Percentiles rank a stretch among this genome's conserved stretches.
These are phyloP conservation scores for Cenopis cana DNA, from an alignment of 2,888 invertebrate species.

Conservation along the genomic window DNA sequence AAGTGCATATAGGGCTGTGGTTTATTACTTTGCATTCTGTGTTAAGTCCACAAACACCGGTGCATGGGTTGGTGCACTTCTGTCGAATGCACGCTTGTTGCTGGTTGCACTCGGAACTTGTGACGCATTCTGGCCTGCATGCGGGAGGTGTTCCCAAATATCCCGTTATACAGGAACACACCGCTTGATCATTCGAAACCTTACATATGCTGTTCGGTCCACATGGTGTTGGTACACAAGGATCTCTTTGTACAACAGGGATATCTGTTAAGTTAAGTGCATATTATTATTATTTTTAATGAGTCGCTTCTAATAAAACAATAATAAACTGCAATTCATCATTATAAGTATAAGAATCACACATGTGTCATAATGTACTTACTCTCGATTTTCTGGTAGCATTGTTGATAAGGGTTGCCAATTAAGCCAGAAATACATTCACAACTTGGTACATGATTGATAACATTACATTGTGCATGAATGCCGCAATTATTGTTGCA, in stretches of 20 bases:
- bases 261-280: slow-evolving; percentile 59
- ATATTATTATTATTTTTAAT: background rate
- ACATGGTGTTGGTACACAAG: slow-evolving; percentile 91
- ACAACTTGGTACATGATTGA: slow-evolving; percentile 89
- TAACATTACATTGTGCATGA: slow-evolving; percentile 89
- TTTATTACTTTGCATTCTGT: slow-evolving; percentile 89
- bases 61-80: slow-evolving; percentile 89
- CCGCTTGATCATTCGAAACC: slow-evolving; percentile 88
- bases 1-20: slow-evolving; percentile 90
- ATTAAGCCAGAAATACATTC: slow-evolving; percentile 86
- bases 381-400: slow-evolving; percentile 75
- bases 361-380: background rate
- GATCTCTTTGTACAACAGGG: slow-evolving; percentile 74
- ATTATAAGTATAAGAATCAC: background rate
- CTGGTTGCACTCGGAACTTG: slow-evolving; percentile 87
- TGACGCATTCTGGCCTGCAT: slow-evolving; percentile 87
- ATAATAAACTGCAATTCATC: background rate
- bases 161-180: slow-evolving; percentile 89
- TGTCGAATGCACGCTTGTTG: slow-evolving; percentile 88
- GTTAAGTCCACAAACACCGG: slow-evolving; percentile 87
- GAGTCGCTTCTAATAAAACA: background rate
- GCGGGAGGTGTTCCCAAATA: slow-evolving; percentile 88
- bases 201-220: slow-evolving; percentile 91
- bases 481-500: slow-evolving; percentile 90
- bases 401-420: slow-evolving; percentile 86